A percentile compares a stretch with the other conserved stretches of the same genome.
Conservation (phyloP, 2,888 invertebrate species). For the Ichneumoninae sp. region DNA sequence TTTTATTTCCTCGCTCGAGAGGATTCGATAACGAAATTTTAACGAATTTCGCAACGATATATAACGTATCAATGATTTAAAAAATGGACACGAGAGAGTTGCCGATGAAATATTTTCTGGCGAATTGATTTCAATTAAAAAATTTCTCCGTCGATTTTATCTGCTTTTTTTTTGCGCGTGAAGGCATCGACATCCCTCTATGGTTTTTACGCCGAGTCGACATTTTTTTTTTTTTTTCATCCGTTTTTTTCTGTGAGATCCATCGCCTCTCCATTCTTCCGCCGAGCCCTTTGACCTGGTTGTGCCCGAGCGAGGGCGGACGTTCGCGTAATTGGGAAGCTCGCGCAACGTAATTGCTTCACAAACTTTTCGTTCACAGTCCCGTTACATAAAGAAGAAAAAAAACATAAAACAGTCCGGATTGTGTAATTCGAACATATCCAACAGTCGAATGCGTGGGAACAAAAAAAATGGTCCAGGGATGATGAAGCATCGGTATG, state of each 20-base stretch:
- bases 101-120: background rate
- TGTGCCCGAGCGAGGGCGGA: background rate
- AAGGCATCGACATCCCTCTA: background rate
- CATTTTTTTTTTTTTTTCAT: background rate
- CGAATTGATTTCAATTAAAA: background rate
- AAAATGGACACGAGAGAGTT: background rate
- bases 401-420: constrained; percentile 13
- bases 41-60: too few species aligned
- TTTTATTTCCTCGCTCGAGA: too few species aligned
- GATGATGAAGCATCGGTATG: constrained; percentile 28
- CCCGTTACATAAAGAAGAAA: background rate
- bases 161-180: background rate
- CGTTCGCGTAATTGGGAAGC: constrained; percentile 37
- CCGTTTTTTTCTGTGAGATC: background rate
- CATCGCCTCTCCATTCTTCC: background rate
- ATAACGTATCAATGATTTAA: background rate
- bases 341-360: constrained; percentile 40
- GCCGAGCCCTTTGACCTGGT: background rate
- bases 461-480: background rate
- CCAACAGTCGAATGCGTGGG: constrained; percentile 13
- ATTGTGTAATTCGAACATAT: constrained; percentile 40
- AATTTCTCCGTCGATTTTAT: background rate
- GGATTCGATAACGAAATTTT: too few species aligned
- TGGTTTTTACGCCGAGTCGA: background rate
- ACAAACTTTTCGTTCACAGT: constrained; percentile 30